Evolutionary conservation across 2,113 vertebrate species (phyloP), one percentile per base, ranked within the genome.

Genomic region (Colaptes auratus): DNA sequence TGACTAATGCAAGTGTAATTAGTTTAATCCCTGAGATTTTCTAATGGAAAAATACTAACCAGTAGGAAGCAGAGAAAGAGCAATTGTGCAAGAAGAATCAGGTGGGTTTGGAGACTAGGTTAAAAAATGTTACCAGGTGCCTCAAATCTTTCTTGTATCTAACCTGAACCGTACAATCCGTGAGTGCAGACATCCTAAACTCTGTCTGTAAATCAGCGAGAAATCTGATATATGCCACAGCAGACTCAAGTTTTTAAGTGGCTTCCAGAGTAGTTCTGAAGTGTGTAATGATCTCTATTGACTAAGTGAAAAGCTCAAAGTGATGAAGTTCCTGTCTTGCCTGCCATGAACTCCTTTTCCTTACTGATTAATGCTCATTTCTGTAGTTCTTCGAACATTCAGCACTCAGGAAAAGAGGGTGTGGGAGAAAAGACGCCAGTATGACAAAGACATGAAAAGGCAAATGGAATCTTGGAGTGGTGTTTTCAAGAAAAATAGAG

Each of bases 181-280:
- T n/a, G 10, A 48, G 7, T 15, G 23, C 0, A 50, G 42, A 9
- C 10, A 46, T 75, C 17, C 6, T 67, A 52, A 63, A 0, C 3
- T 74, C 46, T 9, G 2, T 42, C 42, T 53, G 8, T 67, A 64
- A 82, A 67, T n/a, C 23, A 61, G 19, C 8, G 66, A 64, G 53
- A 53, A 86, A 67, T 74, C 80, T 74, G 58, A 84, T 58, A 84
- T 11, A 8, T 87, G 7, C 9, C 15, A 33, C 13, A 6, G 11
- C 9, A 74, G 2, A 27, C 21, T 81, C 15, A 71, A 59, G 21
- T 16, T 63, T 73, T 80, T 33, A 39, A 52, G 21, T 21, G 33
- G 25, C 15, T 92, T 82, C 28, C 70, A 58, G 70, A 44, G 50
- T 17, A 78, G 17, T 78, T 89, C 44, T 71, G 55, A 84, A 59